Evolutionary conservation across 2,113 vertebrate species (phyloP).

Genomic region (Halichoerus grypus): DNA sequence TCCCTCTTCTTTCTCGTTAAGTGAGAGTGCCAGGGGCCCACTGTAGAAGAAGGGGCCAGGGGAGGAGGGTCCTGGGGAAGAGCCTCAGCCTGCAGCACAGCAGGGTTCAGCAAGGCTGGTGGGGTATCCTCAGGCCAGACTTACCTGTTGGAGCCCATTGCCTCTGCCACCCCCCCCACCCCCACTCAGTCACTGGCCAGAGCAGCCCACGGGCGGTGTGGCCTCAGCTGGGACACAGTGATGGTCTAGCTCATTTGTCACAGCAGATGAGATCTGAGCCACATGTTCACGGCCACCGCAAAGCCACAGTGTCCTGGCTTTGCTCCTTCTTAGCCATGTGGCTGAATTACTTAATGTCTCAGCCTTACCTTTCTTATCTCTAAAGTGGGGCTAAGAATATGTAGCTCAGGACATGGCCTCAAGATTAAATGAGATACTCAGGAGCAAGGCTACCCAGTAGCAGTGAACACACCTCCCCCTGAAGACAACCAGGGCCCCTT

Average conservation of each 20-base stretch:
- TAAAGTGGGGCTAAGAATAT: neutral
- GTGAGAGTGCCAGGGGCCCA: too few species aligned
- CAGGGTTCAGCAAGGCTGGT: neutral
- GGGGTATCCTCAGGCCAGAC: neutral
- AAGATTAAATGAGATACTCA: neutral
- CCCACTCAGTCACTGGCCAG: neutral
- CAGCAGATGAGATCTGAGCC: neutral
- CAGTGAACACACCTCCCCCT: neutral
- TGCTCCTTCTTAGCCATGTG: neutral
- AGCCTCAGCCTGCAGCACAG: neutral
- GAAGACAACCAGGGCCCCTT: neutral
- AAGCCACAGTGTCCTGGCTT: neutral
- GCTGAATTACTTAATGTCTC: neutral
- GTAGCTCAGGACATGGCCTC: neutral
- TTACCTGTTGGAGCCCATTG: rapidly evolving
- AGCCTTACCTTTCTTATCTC: slow-evolving; percentile 9
- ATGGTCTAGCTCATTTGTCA: neutral
- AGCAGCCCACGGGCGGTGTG: neutral
- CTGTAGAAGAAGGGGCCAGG: neutral
- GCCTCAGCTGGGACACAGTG: neutral
- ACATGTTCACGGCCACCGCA: neutral
- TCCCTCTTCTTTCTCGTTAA: neutral
- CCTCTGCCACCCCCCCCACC: neutral
- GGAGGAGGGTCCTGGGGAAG: neutral
- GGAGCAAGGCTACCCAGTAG: neutral